Conservation (phyloP, 2,888 invertebrate genomes). For the Aspidiotus destructor region DNA sequence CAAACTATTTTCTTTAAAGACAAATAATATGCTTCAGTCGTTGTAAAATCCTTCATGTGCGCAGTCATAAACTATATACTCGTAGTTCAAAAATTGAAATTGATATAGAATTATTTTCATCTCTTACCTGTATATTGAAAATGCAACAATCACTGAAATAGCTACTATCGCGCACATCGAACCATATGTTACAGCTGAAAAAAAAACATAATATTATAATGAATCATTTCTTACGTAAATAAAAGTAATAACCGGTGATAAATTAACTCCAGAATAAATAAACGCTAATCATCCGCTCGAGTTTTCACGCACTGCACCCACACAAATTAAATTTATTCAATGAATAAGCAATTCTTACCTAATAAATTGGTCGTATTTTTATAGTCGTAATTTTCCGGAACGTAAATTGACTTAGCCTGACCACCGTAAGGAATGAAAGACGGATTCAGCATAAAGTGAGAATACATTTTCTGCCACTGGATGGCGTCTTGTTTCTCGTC, state of each 20-base stretch:
- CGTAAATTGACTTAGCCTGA: slow-evolving; percentile 15
- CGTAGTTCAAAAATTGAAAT: not conserved
- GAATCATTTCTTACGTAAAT: not conserved
- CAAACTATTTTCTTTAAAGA: too few species aligned
- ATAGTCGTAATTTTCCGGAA: slow-evolving; percentile 12
- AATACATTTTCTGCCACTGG: slow-evolving; percentile 17
- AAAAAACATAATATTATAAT: slow-evolving; percentile 5
- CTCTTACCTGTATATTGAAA: slow-evolving; percentile 21
- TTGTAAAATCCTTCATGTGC: too few species aligned
- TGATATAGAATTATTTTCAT: not conserved
- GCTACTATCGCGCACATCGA: slow-evolving; percentile 19
- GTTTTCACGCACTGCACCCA: too few species aligned
- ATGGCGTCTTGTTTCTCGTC: slow-evolving; percentile 8
- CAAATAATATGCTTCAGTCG: too few species aligned
- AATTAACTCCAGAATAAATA: too few species aligned
- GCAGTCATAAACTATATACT: too few species aligned
- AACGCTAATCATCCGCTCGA: too few species aligned
- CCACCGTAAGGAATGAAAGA: slow-evolving; percentile 28
- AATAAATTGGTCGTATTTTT: slow-evolving; percentile 13
- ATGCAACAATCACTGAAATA: slow-evolving; percentile 8
- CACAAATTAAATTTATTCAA: too few species aligned
- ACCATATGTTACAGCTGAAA: slow-evolving; percentile 23
- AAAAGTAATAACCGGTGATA: not conserved
- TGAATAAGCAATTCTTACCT: slow-evolving; percentile 5
- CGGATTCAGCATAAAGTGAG: slow-evolving; percentile 24